Evolutionary conservation across 2,888 invertebrate species (phyloP), one percentile per base, ranked within the genome.

Genomic region (Cerastis leucographa): DNA sequence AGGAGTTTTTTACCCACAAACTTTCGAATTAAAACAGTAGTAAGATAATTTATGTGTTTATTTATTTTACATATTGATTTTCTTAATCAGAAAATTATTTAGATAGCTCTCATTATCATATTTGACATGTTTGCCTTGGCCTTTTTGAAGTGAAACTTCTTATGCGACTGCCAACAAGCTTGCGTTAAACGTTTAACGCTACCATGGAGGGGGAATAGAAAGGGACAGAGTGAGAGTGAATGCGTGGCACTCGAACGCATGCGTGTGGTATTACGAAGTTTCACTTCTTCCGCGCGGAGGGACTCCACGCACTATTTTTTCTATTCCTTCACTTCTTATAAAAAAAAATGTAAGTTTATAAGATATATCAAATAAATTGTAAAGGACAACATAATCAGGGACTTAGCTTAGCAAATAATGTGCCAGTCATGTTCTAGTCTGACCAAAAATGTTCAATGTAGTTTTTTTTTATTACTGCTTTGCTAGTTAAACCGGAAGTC

Each of bases 391-490:
- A 42, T 14, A 49, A 61, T 49, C 7, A 25, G 17, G 9, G 11
- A 75, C 7, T 42, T n/a, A 3, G 9, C 1, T 6, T 19, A 19
- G 29, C 11, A 11, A 42, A 49, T 19, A 49, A 40, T 40, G 35
- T 59, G 40, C 11, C 7, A 14, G 7, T 22, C 2, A 49, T 22
- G 8, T 75, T 62, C 12, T 29, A 40, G 6, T 40, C 54, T 12
- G n/a, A 54, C 5, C 2, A 8, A 40, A 77, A 56, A 17, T 49
- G 12, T 66, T 40, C 9, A 11, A 9, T 78, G 35, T 59, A 44
- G 1, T 14, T 65, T 71, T 71, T 59, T 56, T 51, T 72, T 25
- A 51, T 51, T 66, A 62, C 44, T 46, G 42, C 49, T 72, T 49
- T 22, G 9, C 51, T 29, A n/a, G 51, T 59, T 44, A 51, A 5